Evolutionary conservation across 2,888 invertebrate species (phyloP).

Genomic region (Nasonia oneida): DNA sequence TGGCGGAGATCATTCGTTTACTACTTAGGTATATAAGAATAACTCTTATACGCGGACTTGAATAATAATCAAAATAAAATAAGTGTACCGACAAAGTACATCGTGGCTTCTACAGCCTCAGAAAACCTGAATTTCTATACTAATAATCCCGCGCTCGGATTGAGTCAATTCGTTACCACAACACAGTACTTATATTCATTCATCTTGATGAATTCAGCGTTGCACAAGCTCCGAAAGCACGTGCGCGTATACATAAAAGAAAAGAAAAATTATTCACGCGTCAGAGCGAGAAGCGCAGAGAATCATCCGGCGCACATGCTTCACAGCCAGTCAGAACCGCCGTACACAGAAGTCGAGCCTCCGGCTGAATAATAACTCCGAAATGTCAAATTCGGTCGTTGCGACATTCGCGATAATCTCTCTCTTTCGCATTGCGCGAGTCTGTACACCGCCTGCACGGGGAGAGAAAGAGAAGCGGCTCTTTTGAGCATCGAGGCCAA

Average conservation of each 20-base stretch:
- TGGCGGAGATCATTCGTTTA: too few species aligned
- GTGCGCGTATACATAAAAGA: background rate
- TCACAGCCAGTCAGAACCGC: background rate
- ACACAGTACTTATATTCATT: background rate
- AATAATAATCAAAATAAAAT: too few species aligned
- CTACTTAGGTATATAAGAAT: too few species aligned
- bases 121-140: too few species aligned
- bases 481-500: conserved; percentile 16
- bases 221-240: background rate
- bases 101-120: too few species aligned
- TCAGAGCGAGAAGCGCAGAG: too few species aligned
- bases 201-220: background rate
- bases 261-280: too few species aligned
- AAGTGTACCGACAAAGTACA: too few species aligned
- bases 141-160: too few species aligned
- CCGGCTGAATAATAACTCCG: background rate
- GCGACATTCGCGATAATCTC: background rate
- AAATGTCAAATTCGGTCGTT: background rate
- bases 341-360: background rate
- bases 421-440: background rate
- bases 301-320: background rate
- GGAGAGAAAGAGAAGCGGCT: background rate
- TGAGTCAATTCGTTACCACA: too few species aligned
- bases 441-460: background rate
- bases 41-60: too few species aligned